Evolutionary conservation across 2,113 vertebrate species (phyloP).

Genomic region (Empidonax traillii): DNA sequence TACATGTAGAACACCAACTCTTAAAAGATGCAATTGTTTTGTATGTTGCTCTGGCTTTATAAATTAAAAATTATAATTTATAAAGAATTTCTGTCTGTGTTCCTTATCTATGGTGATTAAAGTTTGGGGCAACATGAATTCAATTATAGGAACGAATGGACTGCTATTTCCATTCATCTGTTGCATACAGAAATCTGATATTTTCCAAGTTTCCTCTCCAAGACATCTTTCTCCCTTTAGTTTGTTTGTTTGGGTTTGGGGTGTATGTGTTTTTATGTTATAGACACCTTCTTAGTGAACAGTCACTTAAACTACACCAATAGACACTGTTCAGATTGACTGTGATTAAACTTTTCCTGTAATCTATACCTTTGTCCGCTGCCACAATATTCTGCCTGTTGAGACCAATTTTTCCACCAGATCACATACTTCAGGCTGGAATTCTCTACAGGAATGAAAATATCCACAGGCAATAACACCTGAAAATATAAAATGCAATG

Average conservation of each 20-base stretch:
- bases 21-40: not conserved
- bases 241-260: not conserved
- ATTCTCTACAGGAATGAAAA: conserved; percentile 80
- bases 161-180: not conserved
- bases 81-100: not conserved
- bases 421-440: conserved; percentile 71
- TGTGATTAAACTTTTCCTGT: not conserved
- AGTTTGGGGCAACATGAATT: not conserved
- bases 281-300: not conserved
- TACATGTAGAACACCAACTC: not conserved
- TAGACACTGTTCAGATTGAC: not conserved
- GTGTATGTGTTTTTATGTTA: not conserved
- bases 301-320: not conserved
- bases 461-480: conserved; percentile 82
- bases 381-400: conserved; percentile 82
- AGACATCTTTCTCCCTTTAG: not conserved
- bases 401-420: conserved; percentile 76
- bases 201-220: not conserved
- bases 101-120: not conserved
- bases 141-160: not conserved
- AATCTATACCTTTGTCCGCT: conserved; percentile 83
- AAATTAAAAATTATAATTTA: not conserved
- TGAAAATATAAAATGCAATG: conserved; percentile 42
- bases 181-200: not conserved
- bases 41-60: not conserved